Base-by-base conservation (phyloP, 2,888 invertebrate genomes). In the Xestia xanthographa region DNA sequence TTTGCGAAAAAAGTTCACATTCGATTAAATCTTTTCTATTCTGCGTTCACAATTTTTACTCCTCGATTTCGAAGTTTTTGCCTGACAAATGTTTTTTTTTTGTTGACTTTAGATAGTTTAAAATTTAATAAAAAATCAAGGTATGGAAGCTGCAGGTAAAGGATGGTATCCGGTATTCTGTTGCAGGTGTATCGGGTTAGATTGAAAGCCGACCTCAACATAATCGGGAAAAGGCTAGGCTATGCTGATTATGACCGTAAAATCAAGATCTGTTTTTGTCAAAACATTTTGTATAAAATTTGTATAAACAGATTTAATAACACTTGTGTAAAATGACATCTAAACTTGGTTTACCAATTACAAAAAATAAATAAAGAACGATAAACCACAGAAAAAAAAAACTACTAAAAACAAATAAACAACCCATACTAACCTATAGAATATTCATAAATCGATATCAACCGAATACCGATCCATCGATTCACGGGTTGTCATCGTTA, bases 401-500 rank as follows among this genome's bases (percentile, higher is more conserved):
- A 20, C 26, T 20, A 60, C 20, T 60, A 1, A 29, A 58, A 60
- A 60, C 20, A 60, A 53, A 60, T 60, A 60, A 20, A 34, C 60
- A 60, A 11, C 9, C 34, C 29, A 11, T 34, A 53, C 43, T 38
- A 50, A 48, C 34, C 8, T 20, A 71, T 62, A 56, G 14, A 77
- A 66, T 66, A 83, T 74, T 68, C 41, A 74, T 69, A 63, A n/a
- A 83, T 58, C 58, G 38, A 70, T 84, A 73, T 67, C 26, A 43
- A 62, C 17, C 58, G 22, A 75, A 75, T 68, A 63, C 45, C 68
- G 26, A 86, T 72, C 11, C 38, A 63, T 75, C 63, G 71, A 83
- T 83, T 63, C 72, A 45, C 63, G 58, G 62, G 63, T 68, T 65
- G 68, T 38, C 62, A 80, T 84, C 84, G 79, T 83, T 75, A 79